Conservation (phyloP, 1,140 invertebrate genomes). For the Cydia pomonella region DNA sequence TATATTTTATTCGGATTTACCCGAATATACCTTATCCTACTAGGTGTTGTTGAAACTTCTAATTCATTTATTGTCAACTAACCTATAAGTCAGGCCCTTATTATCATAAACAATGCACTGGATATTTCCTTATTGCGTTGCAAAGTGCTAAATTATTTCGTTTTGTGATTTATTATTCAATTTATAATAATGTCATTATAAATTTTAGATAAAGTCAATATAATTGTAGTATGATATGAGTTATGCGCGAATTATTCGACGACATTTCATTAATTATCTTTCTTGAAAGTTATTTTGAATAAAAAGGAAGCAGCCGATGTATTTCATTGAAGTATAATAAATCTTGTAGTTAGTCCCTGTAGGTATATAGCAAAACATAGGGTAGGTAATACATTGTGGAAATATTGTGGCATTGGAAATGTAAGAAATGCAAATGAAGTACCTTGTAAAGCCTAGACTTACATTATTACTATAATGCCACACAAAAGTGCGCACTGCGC, state of each 20-base stretch:
- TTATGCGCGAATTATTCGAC: neutral
- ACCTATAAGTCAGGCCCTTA: constrained; percentile 28
- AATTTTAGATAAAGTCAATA: constrained; percentile 27
- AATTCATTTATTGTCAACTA: constrained; percentile 31
- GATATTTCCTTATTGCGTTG: constrained; percentile 25
- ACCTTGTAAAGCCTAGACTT: neutral
- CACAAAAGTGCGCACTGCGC: too few species aligned
- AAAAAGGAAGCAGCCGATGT: too few species aligned
- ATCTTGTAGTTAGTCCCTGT: too few species aligned
- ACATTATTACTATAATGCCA: neutral
- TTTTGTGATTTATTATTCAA: constrained; percentile 31
- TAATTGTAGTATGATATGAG: neutral
- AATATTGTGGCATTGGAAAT: too few species aligned
- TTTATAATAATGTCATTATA: constrained; percentile 31
- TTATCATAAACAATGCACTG: constrained; percentile 29
- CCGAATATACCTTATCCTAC: neutral
- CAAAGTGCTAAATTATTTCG: constrained; percentile 30
- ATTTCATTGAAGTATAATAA: too few species aligned
- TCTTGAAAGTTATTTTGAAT: too few species aligned
- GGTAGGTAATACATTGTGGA: too few species aligned
- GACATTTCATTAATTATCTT: neutral
- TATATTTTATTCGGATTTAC: too few species aligned
- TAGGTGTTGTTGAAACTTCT: constrained; percentile 23
- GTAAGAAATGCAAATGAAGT: too few species aligned
- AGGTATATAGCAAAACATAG: too few species aligned